A percentile compares a stretch with the other conserved stretches of the same genome.
Evolutionary conservation across 2,888 invertebrate genomes (phyloP).

Genomic region (Spodoptera littoralis): DNA sequence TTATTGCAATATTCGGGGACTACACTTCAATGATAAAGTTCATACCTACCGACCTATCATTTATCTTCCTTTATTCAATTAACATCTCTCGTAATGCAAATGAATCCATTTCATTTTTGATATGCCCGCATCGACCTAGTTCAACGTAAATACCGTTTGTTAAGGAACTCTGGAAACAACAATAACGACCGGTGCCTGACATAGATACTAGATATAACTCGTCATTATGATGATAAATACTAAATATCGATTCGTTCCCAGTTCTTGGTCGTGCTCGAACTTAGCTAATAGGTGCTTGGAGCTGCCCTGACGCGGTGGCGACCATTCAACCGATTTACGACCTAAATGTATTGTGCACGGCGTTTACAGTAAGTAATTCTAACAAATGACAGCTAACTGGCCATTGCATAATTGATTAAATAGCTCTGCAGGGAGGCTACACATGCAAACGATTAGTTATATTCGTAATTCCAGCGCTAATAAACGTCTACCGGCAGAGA

Average conservation of each 20-base stretch:
- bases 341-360: constrained; percentile 56
- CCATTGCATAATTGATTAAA: constrained; percentile 57
- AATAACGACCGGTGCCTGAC: constrained; percentile 60
- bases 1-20: neutral
- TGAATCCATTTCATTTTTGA: constrained; percentile 30
- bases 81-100: constrained; percentile 35
- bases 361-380: constrained; percentile 61
- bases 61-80: constrained; percentile 28
- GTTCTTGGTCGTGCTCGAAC: constrained; percentile 61
- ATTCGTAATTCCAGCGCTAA: constrained; percentile 23
- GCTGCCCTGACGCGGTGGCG: constrained; percentile 57
- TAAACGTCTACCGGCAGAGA: constrained; percentile 38
- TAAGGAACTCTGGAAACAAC: constrained; percentile 37
- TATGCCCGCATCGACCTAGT: constrained; percentile 20
- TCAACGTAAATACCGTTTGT: constrained; percentile 24
- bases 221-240: constrained; percentile 73
- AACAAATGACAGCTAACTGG: constrained; percentile 61
- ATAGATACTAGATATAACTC: constrained; percentile 73
- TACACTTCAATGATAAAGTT: constrained; percentile 8
- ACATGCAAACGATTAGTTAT: constrained; percentile 29
- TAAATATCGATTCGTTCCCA: constrained; percentile 70
- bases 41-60: constrained; percentile 8
- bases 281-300: constrained; percentile 65
- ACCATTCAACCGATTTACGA: constrained; percentile 71
- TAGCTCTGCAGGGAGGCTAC: constrained; percentile 37